Base-by-base conservation (phyloP, 2,113 vertebrate genomes). In the Eurypyga helias region DNA sequence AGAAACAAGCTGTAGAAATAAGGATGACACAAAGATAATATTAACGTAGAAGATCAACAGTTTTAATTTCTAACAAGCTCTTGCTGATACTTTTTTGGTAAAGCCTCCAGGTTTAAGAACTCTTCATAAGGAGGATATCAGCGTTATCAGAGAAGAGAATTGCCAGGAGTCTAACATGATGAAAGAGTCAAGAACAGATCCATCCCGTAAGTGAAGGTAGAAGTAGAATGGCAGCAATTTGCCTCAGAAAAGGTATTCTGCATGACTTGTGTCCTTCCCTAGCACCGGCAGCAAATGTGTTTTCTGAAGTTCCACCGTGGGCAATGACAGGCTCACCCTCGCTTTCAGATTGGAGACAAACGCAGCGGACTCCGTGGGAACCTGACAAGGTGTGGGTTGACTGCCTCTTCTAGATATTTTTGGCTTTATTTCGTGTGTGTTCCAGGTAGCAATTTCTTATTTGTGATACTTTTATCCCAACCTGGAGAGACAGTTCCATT, bases 91-190 rank as follows among this genome's bases (percentile, higher is more conserved):
- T 26, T 46, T 75, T 55, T 87, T 57, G 58, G n/a, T 51, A 0
- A 91, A 98, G 98, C 71, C 69, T 81, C 17, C 96, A 96, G 88
- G 64, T 23, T 87, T 93, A 80, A 60, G 70, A 51, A 89, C 54
- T 15, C 41, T 87, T 92, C 8, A 5, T 48, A 41, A 94, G 79
- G 62, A 76, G 71, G 78, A 58, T 18, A 7, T 7, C 17, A 33
- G 14, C 28, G 26, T 89, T 29, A 57, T 51, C 14, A 49, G 26
- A 91, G 73, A 94, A 61, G 73, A 87, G 36, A 43, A 55, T 80
- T 95, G 97, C 89, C 85, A 55, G n/a, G 19, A 67, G 52, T 45
- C 36, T 45, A 43, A n/a, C 9, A 4, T 69, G 49, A 52, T 20
- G 65, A 29, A 80, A 52, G 83, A 92, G 26, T 31, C 71, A 43